Evolutionary conservation across 2,888 invertebrate species (phyloP), one percentile per base, ranked within the genome.

Genomic region (Acleris sparsana): DNA sequence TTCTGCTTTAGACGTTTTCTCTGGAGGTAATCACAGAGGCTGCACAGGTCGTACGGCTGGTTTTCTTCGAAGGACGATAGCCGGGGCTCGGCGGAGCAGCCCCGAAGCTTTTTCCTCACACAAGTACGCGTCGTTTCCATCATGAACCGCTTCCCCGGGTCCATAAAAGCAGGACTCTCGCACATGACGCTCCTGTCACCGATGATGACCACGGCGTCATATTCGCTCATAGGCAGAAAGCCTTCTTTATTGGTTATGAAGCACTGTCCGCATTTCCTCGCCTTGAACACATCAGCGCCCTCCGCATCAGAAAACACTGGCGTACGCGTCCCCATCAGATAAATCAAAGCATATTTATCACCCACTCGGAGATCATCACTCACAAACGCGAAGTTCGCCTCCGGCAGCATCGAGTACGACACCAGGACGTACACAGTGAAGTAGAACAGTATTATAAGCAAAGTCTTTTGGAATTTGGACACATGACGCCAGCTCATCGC

Each of bases 171-270:
- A n/a, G 73, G 70, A 0, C 77, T 63, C 16, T 77, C 74, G 1
- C 71, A 68, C 17, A 82, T 61, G 16, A 76, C 48, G 29, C 61
- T 73, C 13, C 68, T 67, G 3, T 78, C 75, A 2, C 80, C 82
- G 29, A 74, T 64, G 1, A 81, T 71, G 0, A 88, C 67, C 0
- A 88, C 70, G 0, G 87, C 88, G 53, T 88, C 87, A 69, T 79
- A 88, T 65, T 84, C 83, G 59, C 75, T 74, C 67, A 82, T 69
- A 9, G 87, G 87, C 9, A 87, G 66, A 61, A 88, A 84, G 0
- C 85, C 87, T 58, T 71, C 79, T 70, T 88, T 87, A 67, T 87
- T 87, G 0, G 88, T 87, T 39, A 88, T 69, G 70, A 84, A 85
- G 65, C 88, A 88, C 3, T 55, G 68, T 0, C 82, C 84, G 70